phyloP scores from a whole-genome alignment of 2,113 vertebrate genomes.

The Solenodon paradoxus region DNA sequence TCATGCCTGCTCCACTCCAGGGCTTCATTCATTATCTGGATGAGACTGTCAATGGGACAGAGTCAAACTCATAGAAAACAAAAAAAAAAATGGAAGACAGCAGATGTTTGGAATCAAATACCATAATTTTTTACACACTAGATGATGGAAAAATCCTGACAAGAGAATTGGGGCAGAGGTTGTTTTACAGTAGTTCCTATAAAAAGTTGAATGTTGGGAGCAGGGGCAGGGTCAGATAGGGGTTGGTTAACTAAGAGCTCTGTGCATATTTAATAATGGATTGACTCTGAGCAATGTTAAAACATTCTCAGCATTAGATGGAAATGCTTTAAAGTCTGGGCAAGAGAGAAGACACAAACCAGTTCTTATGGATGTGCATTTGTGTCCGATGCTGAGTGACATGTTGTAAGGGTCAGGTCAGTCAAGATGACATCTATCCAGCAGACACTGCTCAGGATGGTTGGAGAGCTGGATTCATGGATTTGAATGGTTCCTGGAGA shows the following conservation, averaged over 20 bases:
- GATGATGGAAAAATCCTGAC: background rate
- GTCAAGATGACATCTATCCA: background rate
- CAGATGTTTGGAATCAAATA: background rate
- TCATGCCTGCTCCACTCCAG: background rate
- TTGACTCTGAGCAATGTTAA: background rate
- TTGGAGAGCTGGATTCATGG: background rate
- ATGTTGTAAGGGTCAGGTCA: background rate
- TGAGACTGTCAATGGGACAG: background rate
- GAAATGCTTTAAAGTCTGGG: background rate
- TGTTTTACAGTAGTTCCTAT: background rate
- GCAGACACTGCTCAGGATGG: background rate
- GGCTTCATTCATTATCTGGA: background rate
- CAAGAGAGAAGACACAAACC: background rate
- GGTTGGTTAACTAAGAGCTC: background rate
- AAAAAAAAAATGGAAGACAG: background rate
- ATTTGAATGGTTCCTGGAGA: background rate
- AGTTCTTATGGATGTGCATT: background rate
- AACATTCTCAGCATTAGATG: background rate
- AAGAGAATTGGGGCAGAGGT: background rate
- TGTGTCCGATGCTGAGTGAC: background rate
- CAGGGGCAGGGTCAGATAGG: fast-evolving
- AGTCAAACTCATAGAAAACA: background rate
- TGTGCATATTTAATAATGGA: background rate
- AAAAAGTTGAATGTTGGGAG: background rate
- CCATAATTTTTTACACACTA: background rate